Evolutionary conservation across 2,113 vertebrate species (phyloP), one percentile per base, ranked within the genome.

Genomic region (Aegithalos caudatus): DNA sequence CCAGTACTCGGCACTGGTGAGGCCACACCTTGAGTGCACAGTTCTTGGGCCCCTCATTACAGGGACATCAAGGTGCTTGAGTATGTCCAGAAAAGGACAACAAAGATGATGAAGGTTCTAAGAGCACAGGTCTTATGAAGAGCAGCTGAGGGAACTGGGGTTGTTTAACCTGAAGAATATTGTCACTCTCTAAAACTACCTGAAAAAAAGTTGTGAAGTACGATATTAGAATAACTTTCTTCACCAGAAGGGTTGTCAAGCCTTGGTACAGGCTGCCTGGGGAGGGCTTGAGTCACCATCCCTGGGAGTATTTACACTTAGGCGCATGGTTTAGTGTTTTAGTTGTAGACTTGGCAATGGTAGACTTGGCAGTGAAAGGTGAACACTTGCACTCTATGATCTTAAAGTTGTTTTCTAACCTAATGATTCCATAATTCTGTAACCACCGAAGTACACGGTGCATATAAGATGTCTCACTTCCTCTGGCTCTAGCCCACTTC

Each of bases 311-410:
- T 38, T 28, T 45, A 51, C 57, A 56, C 33, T 25, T 66, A 21
- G 8, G 28, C 0, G 0, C 16, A 29, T 21, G 7, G 8, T n/a
- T 66, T 20, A 44, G 23, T 40, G 19, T 48, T 33, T 29, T 40
- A n/a, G n/a, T 5, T 2, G n/a, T 31, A 79, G 12, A 47, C 10
- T 38, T 47, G 33, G 3, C 21, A 62, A 13, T 22, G 48, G 58
- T 45, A 35, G 31, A 35, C 17, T 28, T 38, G 23, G 45, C 11
- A 74, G 20, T 38, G 45, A 45, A 12, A 74, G 12, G 15, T n/a
- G 44, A 51, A 58, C 10, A 29, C 9, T 21, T n/a, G 33, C 3
- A 12, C 16, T 45, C 69, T 17, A 14, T 29, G 61, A 53, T 21
- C 28, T 21, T 37, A 13, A 50, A 50, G 27, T 33, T 58, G 14